Evolutionary conservation across 2,113 vertebrate species (phyloP).

Genomic region (Actenoides lindsayi): DNA sequence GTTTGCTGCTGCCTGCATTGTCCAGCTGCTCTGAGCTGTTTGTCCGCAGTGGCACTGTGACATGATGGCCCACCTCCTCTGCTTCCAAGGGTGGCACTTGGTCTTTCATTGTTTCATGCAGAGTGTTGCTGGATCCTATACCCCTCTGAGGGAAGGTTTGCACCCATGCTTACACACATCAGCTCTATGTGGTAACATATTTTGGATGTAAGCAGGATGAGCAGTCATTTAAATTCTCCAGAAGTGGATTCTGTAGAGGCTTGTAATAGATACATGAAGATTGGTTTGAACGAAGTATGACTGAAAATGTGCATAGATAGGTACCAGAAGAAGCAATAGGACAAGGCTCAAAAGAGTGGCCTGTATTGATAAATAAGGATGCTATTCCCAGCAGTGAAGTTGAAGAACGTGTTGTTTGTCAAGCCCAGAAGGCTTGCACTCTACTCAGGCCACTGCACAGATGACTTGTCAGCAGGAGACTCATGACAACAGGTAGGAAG

Average conservation of each 20-base stretch:
- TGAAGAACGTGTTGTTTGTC: not conserved
- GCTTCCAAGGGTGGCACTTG: not conserved
- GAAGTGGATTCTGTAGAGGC: not conserved
- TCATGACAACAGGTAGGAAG: not conserved
- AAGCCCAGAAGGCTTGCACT: not conserved
- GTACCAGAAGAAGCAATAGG: not conserved
- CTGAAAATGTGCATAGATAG: rapidly evolving
- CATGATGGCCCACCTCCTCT: not conserved
- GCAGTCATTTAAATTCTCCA: not conserved
- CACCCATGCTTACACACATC: not conserved
- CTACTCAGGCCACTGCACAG: not conserved
- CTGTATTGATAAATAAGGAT: not conserved
- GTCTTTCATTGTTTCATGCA: not conserved
- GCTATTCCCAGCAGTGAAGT: not conserved
- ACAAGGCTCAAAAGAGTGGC: rapidly evolving
- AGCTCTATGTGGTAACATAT: rapidly evolving
- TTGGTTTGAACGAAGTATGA: not conserved
- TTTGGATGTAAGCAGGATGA: not conserved
- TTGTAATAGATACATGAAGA: not conserved
- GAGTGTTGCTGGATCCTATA: not conserved
- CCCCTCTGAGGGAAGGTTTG: not conserved
- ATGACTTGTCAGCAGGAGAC: not conserved
- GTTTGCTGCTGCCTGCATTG: not conserved
- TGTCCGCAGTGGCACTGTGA: not conserved
- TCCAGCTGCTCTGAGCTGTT: not conserved